Evolutionary conservation across 2,797 vertebrate genomes (phyloP).

Genomic region (Sebastes diaconus): DNA sequence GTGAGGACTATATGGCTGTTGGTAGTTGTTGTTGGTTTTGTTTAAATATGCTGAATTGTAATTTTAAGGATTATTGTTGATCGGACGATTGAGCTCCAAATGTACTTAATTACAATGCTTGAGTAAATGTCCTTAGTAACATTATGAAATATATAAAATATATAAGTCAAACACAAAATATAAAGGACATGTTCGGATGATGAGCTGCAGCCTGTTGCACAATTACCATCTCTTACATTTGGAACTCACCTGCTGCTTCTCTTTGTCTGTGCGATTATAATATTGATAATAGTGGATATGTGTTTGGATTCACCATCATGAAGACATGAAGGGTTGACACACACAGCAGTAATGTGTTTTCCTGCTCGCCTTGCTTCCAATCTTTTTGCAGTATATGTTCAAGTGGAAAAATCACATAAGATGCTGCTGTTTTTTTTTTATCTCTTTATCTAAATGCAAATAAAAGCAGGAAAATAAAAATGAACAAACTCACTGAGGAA

Average conservation of each 20-base stretch:
- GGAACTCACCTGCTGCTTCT: slow-evolving; percentile 16
- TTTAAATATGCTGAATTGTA: too few species aligned
- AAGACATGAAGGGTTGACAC: neutral
- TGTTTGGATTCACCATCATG: neutral
- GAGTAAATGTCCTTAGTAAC: too few species aligned
- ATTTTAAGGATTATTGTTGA: too few species aligned
- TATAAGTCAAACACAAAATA: too few species aligned
- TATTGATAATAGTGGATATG: neutral
- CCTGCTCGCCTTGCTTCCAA: neutral
- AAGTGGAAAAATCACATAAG: neutral
- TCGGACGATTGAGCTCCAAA: too few species aligned
- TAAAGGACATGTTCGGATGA: neutral
- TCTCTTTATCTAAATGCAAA: neutral
- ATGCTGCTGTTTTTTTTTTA: neutral
- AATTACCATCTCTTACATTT: neutral
- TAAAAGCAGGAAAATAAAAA: neutral
- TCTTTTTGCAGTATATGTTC: neutral
- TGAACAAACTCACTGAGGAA: neutral
- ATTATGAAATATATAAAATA: neutral
- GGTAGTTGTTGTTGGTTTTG: too few species aligned
- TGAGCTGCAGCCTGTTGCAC: slow-evolving; percentile 16
- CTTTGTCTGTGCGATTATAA: neutral
- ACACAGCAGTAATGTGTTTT: neutral
- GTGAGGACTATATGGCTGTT: too few species aligned
- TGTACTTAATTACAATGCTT: too few species aligned